phyloP scores from a whole-genome alignment of 1,140 invertebrate species.

The Drosophila sulfurigaster region DNA sequence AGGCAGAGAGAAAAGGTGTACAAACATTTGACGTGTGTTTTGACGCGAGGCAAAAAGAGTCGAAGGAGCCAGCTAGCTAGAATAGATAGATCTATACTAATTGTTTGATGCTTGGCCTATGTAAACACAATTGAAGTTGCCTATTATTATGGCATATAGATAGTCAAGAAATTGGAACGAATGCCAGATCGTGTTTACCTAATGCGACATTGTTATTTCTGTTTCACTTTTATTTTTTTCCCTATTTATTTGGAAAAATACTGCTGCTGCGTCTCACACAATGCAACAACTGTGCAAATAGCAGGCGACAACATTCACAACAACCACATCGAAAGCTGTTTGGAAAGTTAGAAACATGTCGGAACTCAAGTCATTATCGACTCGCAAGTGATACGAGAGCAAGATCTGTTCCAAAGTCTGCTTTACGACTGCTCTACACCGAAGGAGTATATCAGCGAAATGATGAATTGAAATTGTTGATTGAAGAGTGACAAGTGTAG shows the following conservation, averaged over 20 bases:
- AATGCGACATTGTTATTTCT: constrained; percentile 75
- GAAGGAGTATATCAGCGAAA: neutral
- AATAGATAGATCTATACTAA: constrained; percentile 63
- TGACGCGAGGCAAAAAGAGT: constrained; percentile 72
- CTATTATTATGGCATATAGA: constrained; percentile 48
- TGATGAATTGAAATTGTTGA: neutral
- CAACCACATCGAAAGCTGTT: constrained; percentile 65
- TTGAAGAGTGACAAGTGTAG: constrained; percentile 6
- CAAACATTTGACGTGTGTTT: constrained; percentile 83
- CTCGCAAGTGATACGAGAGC: constrained; percentile 23
- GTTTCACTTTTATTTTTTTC: constrained; percentile 53
- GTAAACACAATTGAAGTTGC: constrained; percentile 70
- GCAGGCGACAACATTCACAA: constrained; percentile 64
- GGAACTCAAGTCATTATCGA: constrained; percentile 59
- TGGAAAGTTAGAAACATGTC: constrained; percentile 75
- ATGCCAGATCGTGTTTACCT: constrained; percentile 78
- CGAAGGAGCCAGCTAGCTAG: constrained; percentile 34
- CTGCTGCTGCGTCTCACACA: constrained; percentile 67
- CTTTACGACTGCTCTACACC: constrained; percentile 29
- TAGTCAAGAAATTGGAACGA: constrained; percentile 76
- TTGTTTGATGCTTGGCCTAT: constrained; percentile 62
- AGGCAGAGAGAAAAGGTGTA: constrained; percentile 45
- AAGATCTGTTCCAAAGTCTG: constrained; percentile 45
- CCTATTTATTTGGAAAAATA: constrained; percentile 73
- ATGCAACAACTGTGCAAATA: constrained; percentile 82